Evolutionary conservation across 1,140 invertebrate species (phyloP).

Genomic region (Drosophila lini): DNA sequence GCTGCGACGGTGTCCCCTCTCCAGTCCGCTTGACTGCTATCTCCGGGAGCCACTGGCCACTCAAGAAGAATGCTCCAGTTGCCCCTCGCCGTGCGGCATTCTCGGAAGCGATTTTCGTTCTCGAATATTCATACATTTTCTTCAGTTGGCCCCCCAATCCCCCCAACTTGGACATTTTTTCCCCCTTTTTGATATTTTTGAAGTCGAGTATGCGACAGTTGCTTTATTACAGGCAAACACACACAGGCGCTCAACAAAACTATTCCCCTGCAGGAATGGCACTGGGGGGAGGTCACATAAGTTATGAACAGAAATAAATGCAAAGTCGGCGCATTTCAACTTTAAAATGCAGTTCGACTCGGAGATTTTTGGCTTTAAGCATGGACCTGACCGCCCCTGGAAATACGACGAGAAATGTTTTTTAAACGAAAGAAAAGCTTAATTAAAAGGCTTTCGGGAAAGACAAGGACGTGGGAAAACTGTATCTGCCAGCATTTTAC

Average conservation of each 20-base stretch:
- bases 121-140: slow-evolving; percentile 76
- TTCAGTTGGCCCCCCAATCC: slow-evolving; percentile 2
- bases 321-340: slow-evolving; percentile 32
- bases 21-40: slow-evolving; percentile 24
- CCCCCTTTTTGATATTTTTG: slow-evolving; percentile 36
- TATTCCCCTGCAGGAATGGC: slow-evolving; percentile 14
- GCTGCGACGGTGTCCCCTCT: slow-evolving; percentile 15
- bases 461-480: not conserved
- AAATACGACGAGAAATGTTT: not conserved
- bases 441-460: slow-evolving; percentile 1
- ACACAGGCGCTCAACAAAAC: slow-evolving; percentile 18
- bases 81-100: slow-evolving; percentile 8
- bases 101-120: slow-evolving; percentile 51
- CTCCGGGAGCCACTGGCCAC: slow-evolving; percentile 26
- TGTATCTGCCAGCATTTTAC: not conserved
- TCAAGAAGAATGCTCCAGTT: slow-evolving; percentile 47
- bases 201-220: slow-evolving; percentile 59
- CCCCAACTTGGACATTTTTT: slow-evolving; percentile 6
- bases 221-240: slow-evolving; percentile 39
- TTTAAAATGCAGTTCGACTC: slow-evolving; percentile 29
- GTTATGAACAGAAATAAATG: slow-evolving; percentile 38
- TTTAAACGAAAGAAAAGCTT: not conserved
- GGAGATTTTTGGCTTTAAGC: not conserved
- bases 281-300: not conserved
- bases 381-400: not conserved